Evolutionary conservation across 2,888 invertebrate genomes (phyloP), one percentile per base, ranked within the genome.

Genomic region (Lithophane socia): DNA sequence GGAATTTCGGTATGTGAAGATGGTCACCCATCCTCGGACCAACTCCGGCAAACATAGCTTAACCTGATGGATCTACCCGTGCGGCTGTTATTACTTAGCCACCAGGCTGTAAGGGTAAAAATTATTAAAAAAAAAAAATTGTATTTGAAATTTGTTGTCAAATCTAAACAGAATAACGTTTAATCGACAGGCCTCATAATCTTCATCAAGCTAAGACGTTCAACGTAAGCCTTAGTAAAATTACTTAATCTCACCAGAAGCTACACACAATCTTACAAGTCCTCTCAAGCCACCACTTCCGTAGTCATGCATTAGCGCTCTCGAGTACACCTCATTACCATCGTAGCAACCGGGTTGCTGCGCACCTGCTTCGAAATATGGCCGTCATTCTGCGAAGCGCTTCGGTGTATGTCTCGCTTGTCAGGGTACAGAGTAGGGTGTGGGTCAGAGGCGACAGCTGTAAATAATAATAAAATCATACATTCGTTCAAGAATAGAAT

Each of bases 291-390:
- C 49, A 47, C 13, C 58, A 83, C 49, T 84, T 84, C 74, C 82
- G 67, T 60, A 69, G 77, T 77, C 64, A 83, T 64, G 77, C 77
- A 87, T 86, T 83, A 84, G 77, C 63, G 73, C 64, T 58, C 68
- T 24, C 29, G 63, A 73, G 79, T 73, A 82, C 85, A 85, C 87
- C 70, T 85, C 87, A 86, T 86, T 86, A 83, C 85, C 67, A n/a
- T 68, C 47, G 63, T 65, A 71, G 73, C 44, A 74, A 72, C 52
- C 21, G 47, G 49, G 84, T 77, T 69, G 60, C 65, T 77, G 54
- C 75, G 64, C 85, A 86, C 83, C 87, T 86, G 83, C 85, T 86
- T 66, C 77, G 52, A 81, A 73, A 85, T 79, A 83, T 77, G 77
- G 74, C 68, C 21, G 74, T 74, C 69, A 70, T 87, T 80, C 56